These are phyloP conservation scores for Synaphobranchus kaupii DNA, from an alignment of 2,797 vertebrate species.

Conservation along the genomic window DNA sequence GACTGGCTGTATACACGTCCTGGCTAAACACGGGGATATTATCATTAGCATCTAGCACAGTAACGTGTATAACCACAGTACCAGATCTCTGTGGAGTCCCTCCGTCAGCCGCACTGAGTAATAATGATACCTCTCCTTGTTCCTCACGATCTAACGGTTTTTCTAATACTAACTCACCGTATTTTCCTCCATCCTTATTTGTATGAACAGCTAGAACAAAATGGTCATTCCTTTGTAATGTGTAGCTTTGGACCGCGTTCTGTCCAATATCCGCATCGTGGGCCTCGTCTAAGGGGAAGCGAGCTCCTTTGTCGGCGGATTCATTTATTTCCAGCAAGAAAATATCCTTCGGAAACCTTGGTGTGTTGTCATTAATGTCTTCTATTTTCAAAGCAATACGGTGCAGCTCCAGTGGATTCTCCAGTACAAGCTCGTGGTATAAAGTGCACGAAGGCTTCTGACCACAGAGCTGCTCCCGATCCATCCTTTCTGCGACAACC, in stretches of 20 bases:
- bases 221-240: not conserved
- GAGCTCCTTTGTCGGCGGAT: not conserved
- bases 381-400: not conserved
- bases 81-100: conserved; percentile 52
- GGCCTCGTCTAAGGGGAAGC: not conserved
- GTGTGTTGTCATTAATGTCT: conserved; percentile 21
- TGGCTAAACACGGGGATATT: conserved; percentile 6
- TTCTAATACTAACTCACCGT: conserved; percentile 36
- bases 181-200: conserved; percentile 23
- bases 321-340: not conserved
- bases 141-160: conserved; percentile 54
- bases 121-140: conserved; percentile 45
- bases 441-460: conserved; percentile 9
- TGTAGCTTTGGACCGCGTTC: not conserved
- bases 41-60: not conserved
- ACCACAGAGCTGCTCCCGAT: not conserved
- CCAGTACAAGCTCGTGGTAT: conserved; percentile 4
- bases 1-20: not conserved
- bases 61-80: conserved; percentile 26
- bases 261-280: conserved; percentile 5
- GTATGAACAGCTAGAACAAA: conserved; percentile 11
- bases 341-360: not conserved
- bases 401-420: conserved; percentile 18
- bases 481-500: not conserved
- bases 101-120: conserved; percentile 56